Evolutionary conservation across 2,113 vertebrate species (phyloP).

Genomic region (human (Homo sapiens)): DNA sequence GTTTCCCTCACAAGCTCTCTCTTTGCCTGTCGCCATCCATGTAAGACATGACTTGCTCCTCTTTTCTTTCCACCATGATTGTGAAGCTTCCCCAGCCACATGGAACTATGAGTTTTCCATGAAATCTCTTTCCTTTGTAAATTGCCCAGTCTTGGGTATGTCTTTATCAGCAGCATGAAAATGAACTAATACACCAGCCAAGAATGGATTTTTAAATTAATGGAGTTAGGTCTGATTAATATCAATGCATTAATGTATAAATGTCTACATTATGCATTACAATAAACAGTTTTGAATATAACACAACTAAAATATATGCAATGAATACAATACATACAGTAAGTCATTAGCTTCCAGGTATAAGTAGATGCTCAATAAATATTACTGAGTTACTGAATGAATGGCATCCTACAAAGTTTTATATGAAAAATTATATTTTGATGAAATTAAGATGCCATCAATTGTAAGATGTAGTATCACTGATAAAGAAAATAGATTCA

Average conservation of each 20-base stretch:
- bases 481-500: not conserved
- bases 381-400: not conserved
- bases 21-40: too few species aligned
- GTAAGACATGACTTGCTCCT: too few species aligned
- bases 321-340: not conserved
- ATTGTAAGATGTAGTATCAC: not conserved
- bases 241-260: not conserved
- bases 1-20: too few species aligned
- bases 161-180: too few species aligned
- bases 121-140: too few species aligned
- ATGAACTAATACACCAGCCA: too few species aligned
- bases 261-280: not conserved
- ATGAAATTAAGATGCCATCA: not conserved
- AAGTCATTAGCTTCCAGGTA: not conserved
- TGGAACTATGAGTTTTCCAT: too few species aligned
- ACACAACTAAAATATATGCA: not conserved
- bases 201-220: not conserved
- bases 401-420: not conserved
- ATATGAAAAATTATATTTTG: not conserved
- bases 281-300: not conserved
- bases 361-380: not conserved
- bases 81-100: too few species aligned
- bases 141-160: too few species aligned
- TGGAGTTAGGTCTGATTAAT: not conserved
- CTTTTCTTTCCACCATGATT: too few species aligned